Base-by-base conservation (phyloP, 1,140 invertebrate species). In the Dreissena polymorpha region DNA sequence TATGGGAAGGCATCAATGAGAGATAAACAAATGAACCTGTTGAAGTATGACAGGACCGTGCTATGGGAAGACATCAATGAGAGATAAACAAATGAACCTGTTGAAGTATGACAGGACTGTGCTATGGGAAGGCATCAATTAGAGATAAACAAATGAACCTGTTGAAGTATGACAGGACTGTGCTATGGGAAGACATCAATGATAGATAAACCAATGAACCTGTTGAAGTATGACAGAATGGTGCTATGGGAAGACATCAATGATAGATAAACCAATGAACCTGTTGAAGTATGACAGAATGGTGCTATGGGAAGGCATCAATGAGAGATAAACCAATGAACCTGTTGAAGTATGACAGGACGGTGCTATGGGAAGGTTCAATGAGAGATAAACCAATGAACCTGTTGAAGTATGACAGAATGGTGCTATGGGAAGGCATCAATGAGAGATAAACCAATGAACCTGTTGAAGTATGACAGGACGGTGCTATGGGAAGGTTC, bases 101-200 rank as follows among this genome's bases (percentile, higher is more conserved):
- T 39, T 39, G 39, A 39, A 39, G 14, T 72, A 39, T 2, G 60
- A n/a, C 18, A 75, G 67, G 16, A 73, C 29, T 10, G 70, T 73
- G 51, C 29, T 29, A 73, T 51, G 10, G 29, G 50, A 55, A 18
- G 29, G 51, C 50, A 55, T 55, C 70, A 73, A 13, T 23, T n/a
- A n/a, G n/a, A n/a, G n/a, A n/a, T n/a, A n/a, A n/a, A n/a, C n/a
- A n/a, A n/a, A n/a, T n/a, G n/a, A 87, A 92, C 91, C 91, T 92
- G 83, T 92, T 92, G 71, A 91, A 92, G 72, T 87, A 92, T 12
- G 90, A 68, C 18, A 91, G 67, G 0, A 92, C 86, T 12, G 89
- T 90, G 71, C 86, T 89, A 63, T 91, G 87, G 67, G 90, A 88
- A 7, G 91, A 91, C 91, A 92, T 90, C 23, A 91, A 29, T 21